Base-by-base conservation (phyloP, 1,140 invertebrate genomes). In the Laupala kohalensis region DNA sequence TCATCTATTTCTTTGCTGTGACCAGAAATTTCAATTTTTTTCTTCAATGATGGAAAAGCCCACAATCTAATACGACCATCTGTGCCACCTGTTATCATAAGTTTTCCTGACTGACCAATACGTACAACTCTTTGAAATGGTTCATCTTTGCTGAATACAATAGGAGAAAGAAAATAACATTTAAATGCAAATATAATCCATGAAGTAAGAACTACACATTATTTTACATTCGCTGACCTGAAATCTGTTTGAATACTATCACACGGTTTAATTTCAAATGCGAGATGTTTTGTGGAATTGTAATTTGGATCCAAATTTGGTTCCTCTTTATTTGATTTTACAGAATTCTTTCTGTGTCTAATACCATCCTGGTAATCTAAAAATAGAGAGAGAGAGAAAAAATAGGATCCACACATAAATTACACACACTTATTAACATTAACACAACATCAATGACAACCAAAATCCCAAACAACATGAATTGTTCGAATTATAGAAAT, bases 1-100 rank as follows among this genome's bases (percentile, higher is more conserved):
- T 97, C 95, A 80, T 97, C 95, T 72, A 97, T 89, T 84, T 95
- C 93, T 80, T 90, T 90, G 29, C 80, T 85, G 76, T 95, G 92
- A 28, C 86, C 88, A 74, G 87, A 80, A 25, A 97, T 81, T 73
- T 91, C 88, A 75, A 85, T 83, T 24, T 87, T 74, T 76, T 89
- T 84, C 64, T 86, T 83, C 78, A 95, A 83, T 75, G 89, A 86
- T 15, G 94, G 94, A 80, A 94, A 95, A 75, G 88, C 87, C 96
- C 96, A 99, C 4, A 97, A 77, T 74, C 95, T 84, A 24, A 98
- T 80, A 76, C 88, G 84, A 12, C 94, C 93, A 84, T 98, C 95
- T 3, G 90, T 89, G 27, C 96, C 95, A 73, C 93, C 96, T 6
- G 95, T 98, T 1, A 89, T 92, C 86, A 98, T 89, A 0, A 93